Conservation (phyloP, 2,797 vertebrate species). For the Chelon labrosus region DNA sequence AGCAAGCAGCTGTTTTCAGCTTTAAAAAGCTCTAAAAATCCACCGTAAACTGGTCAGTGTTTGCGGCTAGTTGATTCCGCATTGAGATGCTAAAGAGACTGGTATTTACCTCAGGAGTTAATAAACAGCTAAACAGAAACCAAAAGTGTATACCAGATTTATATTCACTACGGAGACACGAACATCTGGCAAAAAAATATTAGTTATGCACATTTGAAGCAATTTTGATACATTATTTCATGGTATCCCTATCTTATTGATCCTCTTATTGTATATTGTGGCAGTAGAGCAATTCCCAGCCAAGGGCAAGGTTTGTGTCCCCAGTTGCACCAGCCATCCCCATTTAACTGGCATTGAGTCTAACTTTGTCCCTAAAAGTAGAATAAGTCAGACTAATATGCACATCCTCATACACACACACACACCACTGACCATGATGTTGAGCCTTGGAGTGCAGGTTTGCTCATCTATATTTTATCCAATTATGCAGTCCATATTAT, state of each 20-base stretch:
- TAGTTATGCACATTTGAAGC: not conserved
- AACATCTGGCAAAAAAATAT: not conserved
- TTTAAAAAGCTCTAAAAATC: not conserved
- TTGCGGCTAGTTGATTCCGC: not conserved
- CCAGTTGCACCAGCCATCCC: too few species aligned
- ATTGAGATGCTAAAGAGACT: not conserved
- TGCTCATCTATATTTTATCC: slow-evolving; percentile 46
- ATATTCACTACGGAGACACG: not conserved
- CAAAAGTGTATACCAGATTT: not conserved
- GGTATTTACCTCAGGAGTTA: not conserved
- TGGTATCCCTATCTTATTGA: not conserved
- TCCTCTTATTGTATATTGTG: too few species aligned
- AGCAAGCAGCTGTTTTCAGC: not conserved
- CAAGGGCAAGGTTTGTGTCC: too few species aligned
- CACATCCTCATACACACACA: not conserved
- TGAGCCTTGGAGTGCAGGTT: slow-evolving; percentile 20
- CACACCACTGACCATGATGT: not conserved
- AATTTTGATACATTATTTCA: not conserved
- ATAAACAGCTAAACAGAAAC: not conserved
- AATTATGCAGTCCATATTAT: slow-evolving; percentile 41
- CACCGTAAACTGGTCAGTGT: not conserved
- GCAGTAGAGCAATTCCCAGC: not conserved
- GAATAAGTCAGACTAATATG: not conserved
- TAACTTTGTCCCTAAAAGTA: too few species aligned
- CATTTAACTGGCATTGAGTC: too few species aligned